Evolutionary conservation across 2,888 invertebrate species (phyloP).

Genomic region (Apoda limacodes): DNA sequence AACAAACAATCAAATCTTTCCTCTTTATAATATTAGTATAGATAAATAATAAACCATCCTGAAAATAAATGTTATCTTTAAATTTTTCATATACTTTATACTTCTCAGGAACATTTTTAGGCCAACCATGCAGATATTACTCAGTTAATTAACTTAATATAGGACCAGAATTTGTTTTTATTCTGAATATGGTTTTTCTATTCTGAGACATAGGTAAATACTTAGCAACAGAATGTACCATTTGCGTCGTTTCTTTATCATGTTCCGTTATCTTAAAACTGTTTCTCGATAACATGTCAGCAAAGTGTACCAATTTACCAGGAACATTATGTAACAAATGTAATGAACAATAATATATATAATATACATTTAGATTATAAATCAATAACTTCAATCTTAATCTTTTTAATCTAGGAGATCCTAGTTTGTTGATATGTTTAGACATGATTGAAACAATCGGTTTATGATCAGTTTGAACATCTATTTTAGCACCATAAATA

Average conservation of each 20-base stretch:
- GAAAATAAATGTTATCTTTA: constrained; percentile 9
- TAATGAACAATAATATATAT: no score
- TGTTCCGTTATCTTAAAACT: constrained; percentile 5
- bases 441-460: neutral
- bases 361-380: constrained; percentile 6
- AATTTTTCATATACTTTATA: constrained; percentile 6
- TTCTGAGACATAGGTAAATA: constrained; percentile 12
- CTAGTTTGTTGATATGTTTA: constrained; percentile 4
- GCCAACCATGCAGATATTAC: constrained; percentile 11
- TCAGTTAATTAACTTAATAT: constrained; percentile 4
- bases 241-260: constrained; percentile 11
- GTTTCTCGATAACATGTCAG: constrained; percentile 11
- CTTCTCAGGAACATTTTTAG: constrained; percentile 4
- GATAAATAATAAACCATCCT: constrained; percentile 6
- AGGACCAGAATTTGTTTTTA: constrained; percentile 5
- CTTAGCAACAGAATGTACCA: constrained; percentile 11
- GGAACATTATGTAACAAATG: no score
- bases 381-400: constrained; percentile 4
- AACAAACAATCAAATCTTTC: no score
- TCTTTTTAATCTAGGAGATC: constrained; percentile 1
- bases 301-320: constrained; percentile 6
- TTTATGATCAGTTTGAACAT: constrained; percentile 8
- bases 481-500: constrained; percentile 6
- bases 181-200: constrained; percentile 8
- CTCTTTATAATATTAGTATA: no score